Base-by-base conservation (phyloP, 2,113 vertebrate genomes). In the Geococcyx californianus region DNA sequence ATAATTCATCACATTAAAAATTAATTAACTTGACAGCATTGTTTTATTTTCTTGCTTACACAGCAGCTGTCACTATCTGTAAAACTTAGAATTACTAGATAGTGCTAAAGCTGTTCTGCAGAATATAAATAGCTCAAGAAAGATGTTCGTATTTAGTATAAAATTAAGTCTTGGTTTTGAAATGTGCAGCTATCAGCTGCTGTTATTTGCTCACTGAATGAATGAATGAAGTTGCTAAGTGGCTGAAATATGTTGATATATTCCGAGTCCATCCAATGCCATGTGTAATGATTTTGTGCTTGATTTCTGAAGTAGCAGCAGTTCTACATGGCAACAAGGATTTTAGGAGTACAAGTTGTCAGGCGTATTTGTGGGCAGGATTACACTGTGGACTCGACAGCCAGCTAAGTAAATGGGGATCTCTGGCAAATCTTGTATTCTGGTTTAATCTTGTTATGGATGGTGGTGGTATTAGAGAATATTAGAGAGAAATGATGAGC, bases 51-150 rank as follows among this genome's bases (percentile, higher is more conserved):
- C 93, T 93, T 79, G 86, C 93, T 78, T 60, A 79, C 90, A 10
- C n/a, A 56, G 88, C 94, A 94, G 94, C 94, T 96, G 94, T 92
- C 85, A 54, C 76, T 93, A 55, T 90, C 88, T 60, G 89, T 93
- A 92, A 86, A 92, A 91, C 60, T 92, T 78, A 33, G 81, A 94
- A 40, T 87, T 31, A 36, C 75, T 81, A 44, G 83, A 29, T 94
- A 49, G 84, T 38, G 72, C 70, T 40, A 36, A 84, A 91, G 72
- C 90, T 94, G 82, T 77, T 86, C 79, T 81, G 6, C 52, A 80
- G 85, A 60, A 12, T 74, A 93, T 86, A 97, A 93, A 94, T 85
- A 96, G 84, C 94, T 63, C 1, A 83, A 67, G 82, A 74, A 92
- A 86, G 88, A 87, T 68, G 70, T 66, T 84, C 9, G 1, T 69